Percentiles rank a stretch among this genome's conserved stretches.
Conservation (phyloP, 2,888 invertebrate species). For the Lacanobia wlatinum region DNA sequence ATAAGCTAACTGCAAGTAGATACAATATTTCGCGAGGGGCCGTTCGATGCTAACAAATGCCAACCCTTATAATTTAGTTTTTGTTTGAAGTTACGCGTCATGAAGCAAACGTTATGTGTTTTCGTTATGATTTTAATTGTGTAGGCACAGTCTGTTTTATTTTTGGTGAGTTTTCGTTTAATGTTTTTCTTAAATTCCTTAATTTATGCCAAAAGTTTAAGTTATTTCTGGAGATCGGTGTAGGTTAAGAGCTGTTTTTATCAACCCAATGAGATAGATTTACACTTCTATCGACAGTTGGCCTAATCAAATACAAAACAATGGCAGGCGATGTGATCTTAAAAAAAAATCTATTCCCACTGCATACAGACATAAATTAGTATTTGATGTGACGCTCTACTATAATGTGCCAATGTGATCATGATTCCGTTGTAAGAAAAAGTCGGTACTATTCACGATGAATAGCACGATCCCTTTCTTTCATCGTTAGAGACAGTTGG, state of each 20-base stretch:
- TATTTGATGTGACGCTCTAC: no score
- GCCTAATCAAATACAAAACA: no score
- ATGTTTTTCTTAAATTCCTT: constrained; percentile 6
- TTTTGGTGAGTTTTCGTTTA: constrained; percentile 10
- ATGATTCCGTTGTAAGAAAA: no score
- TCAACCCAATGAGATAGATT: background rate
- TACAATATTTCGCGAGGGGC: constrained; percentile 58
- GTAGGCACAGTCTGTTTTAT: constrained; percentile 49
- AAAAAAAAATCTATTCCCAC: no score
- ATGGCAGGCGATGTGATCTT: no score
- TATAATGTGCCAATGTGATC: no score
- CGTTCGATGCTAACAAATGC: constrained; percentile 58
- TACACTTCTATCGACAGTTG: no score
- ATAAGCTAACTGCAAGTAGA: constrained; percentile 40
- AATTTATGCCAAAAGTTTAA: constrained; percentile 8
- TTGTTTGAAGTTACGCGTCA: constrained; percentile 67
- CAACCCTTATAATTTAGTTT: constrained; percentile 66
- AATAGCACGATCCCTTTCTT: no score
- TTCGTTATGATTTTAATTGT: constrained; percentile 63
- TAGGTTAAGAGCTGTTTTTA: background rate
- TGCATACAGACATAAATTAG: no score
- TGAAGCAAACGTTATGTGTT: constrained; percentile 62
- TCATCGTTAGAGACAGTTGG: no score
- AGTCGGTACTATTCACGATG: no score
- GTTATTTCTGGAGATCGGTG: background rate